Base-by-base conservation (phyloP, 2,888 invertebrate genomes). In the Spodoptera littoralis region DNA sequence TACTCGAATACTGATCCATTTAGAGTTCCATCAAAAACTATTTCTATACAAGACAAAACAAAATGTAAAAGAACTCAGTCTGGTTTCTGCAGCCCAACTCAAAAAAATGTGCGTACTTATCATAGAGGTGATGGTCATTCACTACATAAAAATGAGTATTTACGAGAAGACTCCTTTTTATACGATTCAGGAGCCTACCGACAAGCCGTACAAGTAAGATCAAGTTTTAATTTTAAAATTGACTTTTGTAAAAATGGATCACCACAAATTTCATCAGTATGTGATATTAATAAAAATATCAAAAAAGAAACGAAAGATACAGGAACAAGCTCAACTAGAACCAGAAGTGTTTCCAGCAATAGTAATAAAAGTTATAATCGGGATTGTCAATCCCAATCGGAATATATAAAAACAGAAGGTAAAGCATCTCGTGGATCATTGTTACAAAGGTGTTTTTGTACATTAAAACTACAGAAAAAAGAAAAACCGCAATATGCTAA, bases 181-280 rank as follows among this genome's bases (percentile, higher is more conserved):
- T 9, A 41, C 49, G 41, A 54, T 59, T 48, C 22, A 27, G 8
- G 54, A 43, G 4, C 57, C n/a, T 60, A 64, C 5, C 76, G 64
- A 61, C 76, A 83, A 61, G 81, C 76, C 11, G 82, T 86, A 4
- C 79, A 80, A n/a, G 68, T 86, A 49, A 80, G 82, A 36, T 88
- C 88, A 18, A 79, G 69, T 42, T 83, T 83, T 58, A 82, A 79
- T 51, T 83, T 87, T 56, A 72, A 82, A 54, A 58, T 87, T 22
- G 83, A 86, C 61, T 86, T 87, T 76, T 76, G 61, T 58, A 86
- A 84, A 78, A 69, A 82, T 51, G 79, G 43, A 60, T 57, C 59
- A 42, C 27, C 47, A 46, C 3, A 30, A 13, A 3, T 30, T 47
- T 45, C 72, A 24, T 44, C 41, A 57, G 13, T 9, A n/a, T 43